Evolutionary conservation across 1,140 invertebrate genomes (phyloP), one percentile per base, ranked within the genome.

Genomic region (Colletes latitarsis): DNA sequence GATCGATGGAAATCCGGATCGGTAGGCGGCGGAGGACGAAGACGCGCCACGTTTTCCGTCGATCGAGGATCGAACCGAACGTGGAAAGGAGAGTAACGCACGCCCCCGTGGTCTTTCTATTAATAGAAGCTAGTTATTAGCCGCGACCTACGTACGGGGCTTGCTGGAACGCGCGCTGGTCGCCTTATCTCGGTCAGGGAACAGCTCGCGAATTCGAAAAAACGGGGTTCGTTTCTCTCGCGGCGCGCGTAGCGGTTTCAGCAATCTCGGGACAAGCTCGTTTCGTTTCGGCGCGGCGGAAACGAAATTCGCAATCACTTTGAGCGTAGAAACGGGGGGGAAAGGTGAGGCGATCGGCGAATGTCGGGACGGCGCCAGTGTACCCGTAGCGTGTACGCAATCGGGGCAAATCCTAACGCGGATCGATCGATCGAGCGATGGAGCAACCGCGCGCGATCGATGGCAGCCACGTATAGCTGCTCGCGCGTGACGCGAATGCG

Each of bases 71-170:
- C 84, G 73, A 64, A 79, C 49, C 39, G 53, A 64, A 73, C 81
- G 55, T 82, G 52, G 57, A 82, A 84, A 87, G 72, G 68, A 58
- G 63, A 73, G 72, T 82, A 49, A n/a, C 15, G 2, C 30, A 78
- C 88, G 84, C 88, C 84, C 84, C 74, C 87, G 70, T 81, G 67
- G 39, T 58, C 72, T 72, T 82, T 88, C 88, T 88, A 88, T 89
- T 88, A 88, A 88, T 88, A 88, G 84, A 80, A 78, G 78, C 41
- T 66, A 68, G 80, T 87, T 86, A 86, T 88, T 85, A 82, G 76
- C 72, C 71, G 52, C 76, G 66, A 49, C 82, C 85, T 75, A 87
- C 85, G 82, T 71, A 67, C 55, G 15, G 30, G 21, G 17, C 46
- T 43, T 41, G 46, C 49, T 58, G 68, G 52, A 78, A 82, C 67